These are phyloP conservation scores for Apostichopus japonicus DNA, from an alignment of 35 echinoderm and acorn worm species.

Conservation along the genomic window DNA sequence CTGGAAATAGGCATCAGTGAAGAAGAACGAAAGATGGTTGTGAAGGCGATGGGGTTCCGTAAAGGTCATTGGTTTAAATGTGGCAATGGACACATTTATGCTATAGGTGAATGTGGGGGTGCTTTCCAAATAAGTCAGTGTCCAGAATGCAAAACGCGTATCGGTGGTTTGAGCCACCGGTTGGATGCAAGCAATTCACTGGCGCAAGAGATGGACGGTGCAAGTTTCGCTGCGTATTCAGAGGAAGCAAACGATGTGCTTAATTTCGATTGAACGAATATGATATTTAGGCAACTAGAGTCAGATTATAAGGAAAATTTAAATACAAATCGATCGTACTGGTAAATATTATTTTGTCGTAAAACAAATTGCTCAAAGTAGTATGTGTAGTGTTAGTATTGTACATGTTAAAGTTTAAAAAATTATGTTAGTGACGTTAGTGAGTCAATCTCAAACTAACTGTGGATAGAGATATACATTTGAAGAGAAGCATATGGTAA, in stretches of 20 bases:
- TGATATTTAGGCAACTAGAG: neutral
- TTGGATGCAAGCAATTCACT: constrained; percentile 43
- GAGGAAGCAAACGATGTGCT: constrained; percentile 50
- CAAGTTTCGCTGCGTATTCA: constrained; percentile 64
- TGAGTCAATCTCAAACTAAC: no score
- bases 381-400: no score
- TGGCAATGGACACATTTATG: constrained; percentile 66
- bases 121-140: constrained; percentile 59
- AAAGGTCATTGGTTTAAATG: constrained; percentile 80
- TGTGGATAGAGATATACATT: no score
- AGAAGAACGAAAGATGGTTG: constrained; percentile 60
- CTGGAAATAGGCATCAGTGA: constrained; percentile 51
- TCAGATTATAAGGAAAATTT: no score
- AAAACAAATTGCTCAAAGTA: no score
- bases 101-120: constrained; percentile 72
- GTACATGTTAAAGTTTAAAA: no score
- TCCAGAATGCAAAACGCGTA: constrained; percentile 57
- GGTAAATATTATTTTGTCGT: no score
- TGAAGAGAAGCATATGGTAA: no score
- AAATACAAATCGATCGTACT: no score
- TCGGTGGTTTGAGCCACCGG: constrained; percentile 62
- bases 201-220: constrained; percentile 74
- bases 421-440: no score
- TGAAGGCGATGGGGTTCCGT: constrained; percentile 55
- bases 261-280: neutral